Conservation (phyloP, 2,113 vertebrate genomes). For the Tringa solitaria region DNA sequence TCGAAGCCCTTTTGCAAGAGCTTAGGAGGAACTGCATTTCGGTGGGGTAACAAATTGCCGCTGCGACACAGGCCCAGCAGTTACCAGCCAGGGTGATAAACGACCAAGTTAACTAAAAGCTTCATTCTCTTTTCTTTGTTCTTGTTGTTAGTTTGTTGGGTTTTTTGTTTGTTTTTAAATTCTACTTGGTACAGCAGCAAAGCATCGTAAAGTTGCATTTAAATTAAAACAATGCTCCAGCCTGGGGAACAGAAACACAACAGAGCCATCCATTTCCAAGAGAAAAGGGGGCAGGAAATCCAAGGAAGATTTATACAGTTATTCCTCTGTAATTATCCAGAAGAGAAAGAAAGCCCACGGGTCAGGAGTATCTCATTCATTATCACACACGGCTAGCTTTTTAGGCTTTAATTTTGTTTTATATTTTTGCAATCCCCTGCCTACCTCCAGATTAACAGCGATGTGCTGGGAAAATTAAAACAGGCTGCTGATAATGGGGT, state of each 20-base stretch:
- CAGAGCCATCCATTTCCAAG: constrained; percentile 38
- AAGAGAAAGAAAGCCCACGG: constrained; percentile 9
- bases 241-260: background rate
- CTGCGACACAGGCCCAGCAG: background rate
- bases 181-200: background rate
- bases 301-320: constrained; percentile 48
- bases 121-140: background rate
- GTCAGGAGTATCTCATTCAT: constrained; percentile 43
- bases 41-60: background rate
- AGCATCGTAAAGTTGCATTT: constrained; percentile 2
- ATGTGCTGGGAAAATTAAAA: background rate
- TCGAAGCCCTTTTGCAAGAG: background rate
- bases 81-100: background rate
- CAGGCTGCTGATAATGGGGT: background rate
- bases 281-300: constrained; percentile 16
- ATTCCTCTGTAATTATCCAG: constrained; percentile 65
- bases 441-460: background rate
- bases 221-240: constrained; percentile 46
- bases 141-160: background rate
- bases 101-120: background rate
- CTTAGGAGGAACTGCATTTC: background rate
- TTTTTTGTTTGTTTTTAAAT: background rate
- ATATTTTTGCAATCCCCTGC: background rate
- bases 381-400: background rate
- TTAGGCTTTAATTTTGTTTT: background rate